phyloP scores from a whole-genome alignment of 2,888 invertebrate species.

The Hedychridium roseum region DNA sequence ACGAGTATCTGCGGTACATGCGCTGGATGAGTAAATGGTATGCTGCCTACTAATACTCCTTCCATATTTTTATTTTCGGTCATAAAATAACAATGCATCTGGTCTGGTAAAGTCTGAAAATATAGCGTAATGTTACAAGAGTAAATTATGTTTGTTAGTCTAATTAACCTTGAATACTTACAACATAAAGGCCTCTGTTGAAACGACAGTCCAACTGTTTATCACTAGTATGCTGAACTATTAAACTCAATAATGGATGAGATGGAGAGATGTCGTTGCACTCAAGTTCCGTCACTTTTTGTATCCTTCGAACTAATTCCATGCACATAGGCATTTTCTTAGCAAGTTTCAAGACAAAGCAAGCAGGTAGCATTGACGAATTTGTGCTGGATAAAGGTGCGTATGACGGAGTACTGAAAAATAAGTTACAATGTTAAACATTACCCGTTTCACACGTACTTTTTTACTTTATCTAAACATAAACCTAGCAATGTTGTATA shows the following conservation, averaged over 20 bases:
- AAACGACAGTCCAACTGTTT: constrained; percentile 77
- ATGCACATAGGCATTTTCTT: constrained; percentile 88
- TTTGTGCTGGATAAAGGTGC: constrained; percentile 82
- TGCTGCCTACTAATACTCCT: constrained; percentile 79
- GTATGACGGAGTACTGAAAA: constrained; percentile 78
- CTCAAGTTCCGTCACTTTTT: constrained; percentile 69
- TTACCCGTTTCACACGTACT: not conserved
- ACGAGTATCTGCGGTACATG: constrained; percentile 89
- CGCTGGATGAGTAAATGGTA: constrained; percentile 93
- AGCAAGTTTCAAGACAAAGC: constrained; percentile 84
- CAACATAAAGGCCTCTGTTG: constrained; percentile 85
- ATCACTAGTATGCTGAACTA: constrained; percentile 80
- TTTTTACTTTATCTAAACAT: not conserved
- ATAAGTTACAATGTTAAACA: constrained; percentile 26
- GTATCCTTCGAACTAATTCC: constrained; percentile 76
- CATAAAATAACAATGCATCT: constrained; percentile 93
- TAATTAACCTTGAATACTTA: constrained; percentile 64
- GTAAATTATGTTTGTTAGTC: not conserved
- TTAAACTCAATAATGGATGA: constrained; percentile 77
- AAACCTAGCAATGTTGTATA: constrained; percentile 50
- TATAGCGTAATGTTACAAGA: not conserved
- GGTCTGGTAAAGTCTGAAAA: constrained; percentile 85
- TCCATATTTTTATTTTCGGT: constrained; percentile 81
- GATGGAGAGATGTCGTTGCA: constrained; percentile 67
- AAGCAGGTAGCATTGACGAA: constrained; percentile 89